Base-by-base conservation (phyloP, 2,888 invertebrate genomes). In the Heliconius ethilla region DNA sequence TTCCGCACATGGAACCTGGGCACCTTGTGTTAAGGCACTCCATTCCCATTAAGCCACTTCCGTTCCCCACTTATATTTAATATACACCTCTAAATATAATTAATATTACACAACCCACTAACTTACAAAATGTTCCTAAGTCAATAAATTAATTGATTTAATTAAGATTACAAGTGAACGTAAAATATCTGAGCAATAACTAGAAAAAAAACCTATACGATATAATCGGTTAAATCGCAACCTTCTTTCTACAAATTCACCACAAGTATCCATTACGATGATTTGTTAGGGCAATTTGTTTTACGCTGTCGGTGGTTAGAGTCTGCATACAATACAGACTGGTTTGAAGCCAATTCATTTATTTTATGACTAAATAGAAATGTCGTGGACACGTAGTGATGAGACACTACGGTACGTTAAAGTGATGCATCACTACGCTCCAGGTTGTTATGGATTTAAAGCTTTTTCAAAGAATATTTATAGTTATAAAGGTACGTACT, bases 231-330 rank as follows among this genome's bases (percentile, higher is more conserved):
- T 75, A 78, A 76, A 78, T 81, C 70, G 80, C 76, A 62, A 78
- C 75, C 78, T 80, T 74, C 70, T 59, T 80, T 74, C 70, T 59
- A 78, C 75, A 81, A 79, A 80, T 77, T 82, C 82, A 74, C 77
- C 82, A 82, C 77, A 81, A 80, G 76, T 72, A 78, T 62, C 79
- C 80, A 79, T 82, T 82, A 82, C 75, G 55, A 78, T 82, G 82
- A 82, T 82, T 80, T 82, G 82, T 82, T 74, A 65, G 29, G 15
- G 79, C 81, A 78, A 72, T 80, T 81, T 79, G 82, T 81, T 75
- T 78, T 74, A 66, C 76, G 72, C 66, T 78, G 75, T 73, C 75
- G 69, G 75, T 69, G 65, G 33, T 37, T 76, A 76, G 72, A 70
- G 65, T 51, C 37, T 37, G 63, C 55, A 76, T 72, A 76, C 76